Conservation (phyloP, 2,113 vertebrate genomes). For the Argyrosomus japonicus region DNA sequence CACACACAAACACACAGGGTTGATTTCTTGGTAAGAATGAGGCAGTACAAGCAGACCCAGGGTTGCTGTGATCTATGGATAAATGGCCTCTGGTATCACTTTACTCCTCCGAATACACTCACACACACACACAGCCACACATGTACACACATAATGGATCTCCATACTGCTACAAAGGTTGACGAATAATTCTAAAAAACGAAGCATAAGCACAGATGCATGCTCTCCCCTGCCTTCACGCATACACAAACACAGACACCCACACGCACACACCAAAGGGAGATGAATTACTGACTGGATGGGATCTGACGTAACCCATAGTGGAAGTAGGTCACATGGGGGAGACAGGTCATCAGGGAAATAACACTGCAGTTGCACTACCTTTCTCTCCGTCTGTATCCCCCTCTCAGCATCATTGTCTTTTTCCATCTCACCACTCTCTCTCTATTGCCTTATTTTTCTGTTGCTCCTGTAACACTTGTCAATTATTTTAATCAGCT, state of each 20-base stretch:
- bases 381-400: constrained; percentile 50
- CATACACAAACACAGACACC: constrained; percentile 30
- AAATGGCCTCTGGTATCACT: constrained; percentile 61
- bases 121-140: not conserved
- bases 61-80: constrained; percentile 54
- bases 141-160: not conserved
- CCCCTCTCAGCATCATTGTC: constrained; percentile 5
- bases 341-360: constrained; percentile 79
- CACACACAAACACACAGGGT: constrained; percentile 8
- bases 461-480: not conserved
- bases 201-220: constrained; percentile 23
- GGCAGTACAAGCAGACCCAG: constrained; percentile 32
- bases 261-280: constrained; percentile 48
- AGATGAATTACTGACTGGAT: constrained; percentile 78
- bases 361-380: constrained; percentile 71
- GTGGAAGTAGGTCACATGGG: constrained; percentile 79
- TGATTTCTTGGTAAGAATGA: constrained; percentile 51
- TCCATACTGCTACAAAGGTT: constrained; percentile 5
- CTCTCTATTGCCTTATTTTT: constrained; percentile 16
- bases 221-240: constrained; percentile 4
- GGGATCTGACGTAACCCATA: constrained; percentile 75
- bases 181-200: constrained; percentile 34
- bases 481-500: constrained; percentile 23
- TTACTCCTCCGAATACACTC: constrained; percentile 26
- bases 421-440: constrained; percentile 4